phyloP scores from a whole-genome alignment of 2,113 vertebrate genomes.

The Aptenodytes patagonicus region DNA sequence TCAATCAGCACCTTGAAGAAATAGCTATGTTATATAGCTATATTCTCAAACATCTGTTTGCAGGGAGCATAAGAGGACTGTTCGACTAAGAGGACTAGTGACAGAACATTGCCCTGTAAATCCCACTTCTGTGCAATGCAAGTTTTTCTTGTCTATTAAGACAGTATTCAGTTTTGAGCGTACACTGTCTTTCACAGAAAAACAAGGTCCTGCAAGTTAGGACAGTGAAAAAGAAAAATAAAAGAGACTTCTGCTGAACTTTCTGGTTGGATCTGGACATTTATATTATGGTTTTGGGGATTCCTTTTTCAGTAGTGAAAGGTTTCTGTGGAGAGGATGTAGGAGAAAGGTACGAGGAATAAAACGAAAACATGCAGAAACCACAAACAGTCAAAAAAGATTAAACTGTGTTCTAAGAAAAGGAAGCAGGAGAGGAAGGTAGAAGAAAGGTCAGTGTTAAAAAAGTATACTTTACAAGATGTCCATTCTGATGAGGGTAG shows the following conservation, averaged over 20 bases:
- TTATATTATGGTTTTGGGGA: not conserved
- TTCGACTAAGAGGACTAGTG: not conserved
- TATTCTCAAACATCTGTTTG: not conserved
- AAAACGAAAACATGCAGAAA: not conserved
- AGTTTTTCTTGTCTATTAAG: not conserved
- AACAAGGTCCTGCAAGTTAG: not conserved
- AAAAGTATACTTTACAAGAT: not conserved
- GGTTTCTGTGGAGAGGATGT: not conserved
- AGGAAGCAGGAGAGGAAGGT: not conserved
- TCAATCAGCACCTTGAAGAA: not conserved
- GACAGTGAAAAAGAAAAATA: not conserved
- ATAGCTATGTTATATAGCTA: rapidly evolving
- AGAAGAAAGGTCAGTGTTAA: not conserved
- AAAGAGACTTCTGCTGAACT: not conserved
- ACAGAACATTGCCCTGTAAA: not conserved
- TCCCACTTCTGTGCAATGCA: not conserved
- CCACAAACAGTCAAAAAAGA: not conserved
- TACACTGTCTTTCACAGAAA: not conserved
- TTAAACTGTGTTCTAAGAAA: not conserved
- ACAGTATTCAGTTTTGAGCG: rapidly evolving
- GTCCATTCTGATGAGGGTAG: not conserved
- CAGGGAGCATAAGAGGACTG: not conserved
- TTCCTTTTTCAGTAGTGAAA: not conserved
- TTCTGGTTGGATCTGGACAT: not conserved
- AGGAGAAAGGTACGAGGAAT: not conserved